phyloP scores from a whole-genome alignment of 2,888 invertebrate species.

The Eupithecia exiguata region DNA sequence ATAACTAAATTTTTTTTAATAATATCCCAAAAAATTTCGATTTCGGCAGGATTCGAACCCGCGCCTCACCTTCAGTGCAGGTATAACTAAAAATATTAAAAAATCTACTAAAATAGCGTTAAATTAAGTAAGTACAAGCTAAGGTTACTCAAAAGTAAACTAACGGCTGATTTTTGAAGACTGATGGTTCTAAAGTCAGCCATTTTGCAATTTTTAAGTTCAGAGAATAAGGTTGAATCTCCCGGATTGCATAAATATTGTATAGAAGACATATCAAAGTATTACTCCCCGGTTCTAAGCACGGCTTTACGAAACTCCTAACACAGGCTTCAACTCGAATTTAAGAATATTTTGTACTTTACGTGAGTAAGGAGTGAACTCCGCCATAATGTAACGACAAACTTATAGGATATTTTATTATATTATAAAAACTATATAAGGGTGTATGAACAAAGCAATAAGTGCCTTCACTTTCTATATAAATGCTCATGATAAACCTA shows the following conservation, averaged over 20 bases:
- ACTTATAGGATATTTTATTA: slow-evolving; percentile 42
- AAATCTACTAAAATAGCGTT: neutral
- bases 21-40: too few relatives aligned
- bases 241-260: slow-evolving; percentile 4
- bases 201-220: neutral
- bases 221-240: slow-evolving; percentile 21
- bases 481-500: slow-evolving; percentile 60
- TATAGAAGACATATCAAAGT: slow-evolving; percentile 45
- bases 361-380: slow-evolving; percentile 71
- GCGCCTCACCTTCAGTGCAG: too few relatives aligned
- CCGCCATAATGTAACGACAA: slow-evolving; percentile 79
- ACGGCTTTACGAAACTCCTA: slow-evolving; percentile 82
- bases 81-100: neutral
- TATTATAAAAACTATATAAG: slow-evolving; percentile 26
- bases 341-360: slow-evolving; percentile 66
- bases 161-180: neutral
- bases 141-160: neutral
- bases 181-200: neutral
- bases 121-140: neutral
- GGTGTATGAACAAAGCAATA: slow-evolving; percentile 53
- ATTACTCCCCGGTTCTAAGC: slow-evolving; percentile 60
- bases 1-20: too few relatives aligned
- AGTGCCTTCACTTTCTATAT: slow-evolving; percentile 60
- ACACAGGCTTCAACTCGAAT: slow-evolving; percentile 57
- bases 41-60: too few relatives aligned